Base-by-base conservation (phyloP, 2,888 invertebrate species). In the Lasius platythorax region DNA sequence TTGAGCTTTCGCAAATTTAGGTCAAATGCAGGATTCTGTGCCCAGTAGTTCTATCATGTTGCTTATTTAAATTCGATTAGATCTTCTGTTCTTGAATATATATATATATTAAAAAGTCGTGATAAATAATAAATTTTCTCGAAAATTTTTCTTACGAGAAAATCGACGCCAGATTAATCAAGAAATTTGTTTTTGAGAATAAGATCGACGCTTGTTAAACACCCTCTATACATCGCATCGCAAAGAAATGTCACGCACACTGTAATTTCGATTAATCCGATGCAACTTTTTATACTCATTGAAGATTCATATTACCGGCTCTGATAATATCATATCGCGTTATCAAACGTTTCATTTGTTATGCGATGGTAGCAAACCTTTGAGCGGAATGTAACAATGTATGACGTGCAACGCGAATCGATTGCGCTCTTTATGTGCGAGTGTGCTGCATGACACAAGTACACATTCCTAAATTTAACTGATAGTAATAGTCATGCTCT, bases 401-500 rank as follows among this genome's bases (percentile, higher is more conserved):
- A 8, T 66, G 40, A 28, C 37, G 3, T 68, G 43, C 43, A 68
- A 58, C 30, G 58, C 78, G 58, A 30, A 56, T 78, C 43, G 78
- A 78, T 78, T 43, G 56, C 12, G 30, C 56, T 67, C 53, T 76
- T 78, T 78, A 58, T 33, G n/a, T 30, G 64, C 23, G 23, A 68
- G 43, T 43, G 15, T 58, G 11, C 56, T 56, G 40, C 43, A 68
- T 8, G 30, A n/a, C 6, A 12, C 66, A 64, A 46, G 33, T 23
- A 40, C 30, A 58, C 2, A 33, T 53, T 78, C 68, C 78, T 78
- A 78, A 68, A 68, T 67, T 78, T 67, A 78, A 37, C 76, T 37
- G 56, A 78, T 78, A 78, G 28, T 66, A 66, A 37, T 9, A 28
- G 43, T 68, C 43, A 43, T 43, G 40, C 78, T 63, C 43, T 78